Base-by-base conservation (phyloP, 2,797 vertebrate genomes). In the Coranthus polyacanthus region DNA sequence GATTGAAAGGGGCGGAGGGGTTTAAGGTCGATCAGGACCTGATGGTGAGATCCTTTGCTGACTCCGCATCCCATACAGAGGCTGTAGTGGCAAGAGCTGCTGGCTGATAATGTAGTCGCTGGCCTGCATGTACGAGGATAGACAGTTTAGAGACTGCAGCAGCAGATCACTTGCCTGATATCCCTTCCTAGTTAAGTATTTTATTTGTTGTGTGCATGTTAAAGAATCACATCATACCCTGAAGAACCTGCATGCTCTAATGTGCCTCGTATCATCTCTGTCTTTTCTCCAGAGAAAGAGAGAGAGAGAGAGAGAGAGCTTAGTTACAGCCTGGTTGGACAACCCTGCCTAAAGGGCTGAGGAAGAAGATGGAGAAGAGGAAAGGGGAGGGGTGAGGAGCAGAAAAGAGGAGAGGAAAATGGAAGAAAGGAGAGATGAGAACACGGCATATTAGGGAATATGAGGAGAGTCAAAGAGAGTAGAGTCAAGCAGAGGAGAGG, bases 11-110 rank as follows among this genome's bases (percentile, higher is more conserved):
- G 72, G 41, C 6, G 57, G 68, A 66, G 79, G 58, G 64, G 66
- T 61, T 52, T 75, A 66, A 84, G 83, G 83, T 91, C 79, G 64
- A 88, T 90, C 78, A 78, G 65, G 79, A 89, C 79, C 84, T 81
- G 78, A 90, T 85, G 83, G 85, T 79, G 75, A 86, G 78, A 82
- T 87, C 82, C 73, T 86, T 72, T 88, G 86, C 85, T 87, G 88
- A 90, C 82, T 87, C 83, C 69, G 83, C 83, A 86, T 57, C 1
- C 12, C 15, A 16, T 42, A 41, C 38, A 8, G 43, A 69, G 58
- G 54, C 57, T 52, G 50, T 8, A n/a, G 63, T 2, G 42, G 18
- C 53, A 44, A 38, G 15, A 52, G 66, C 66, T 75, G 43, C 55
- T 61, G 54, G 34, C 49, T 47, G 10, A 54, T 43, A 13, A 45